Percentiles rank a stretch among this genome's conserved stretches.
Conservation (phyloP, 2,888 invertebrate species). For the Cephus spinipes region DNA sequence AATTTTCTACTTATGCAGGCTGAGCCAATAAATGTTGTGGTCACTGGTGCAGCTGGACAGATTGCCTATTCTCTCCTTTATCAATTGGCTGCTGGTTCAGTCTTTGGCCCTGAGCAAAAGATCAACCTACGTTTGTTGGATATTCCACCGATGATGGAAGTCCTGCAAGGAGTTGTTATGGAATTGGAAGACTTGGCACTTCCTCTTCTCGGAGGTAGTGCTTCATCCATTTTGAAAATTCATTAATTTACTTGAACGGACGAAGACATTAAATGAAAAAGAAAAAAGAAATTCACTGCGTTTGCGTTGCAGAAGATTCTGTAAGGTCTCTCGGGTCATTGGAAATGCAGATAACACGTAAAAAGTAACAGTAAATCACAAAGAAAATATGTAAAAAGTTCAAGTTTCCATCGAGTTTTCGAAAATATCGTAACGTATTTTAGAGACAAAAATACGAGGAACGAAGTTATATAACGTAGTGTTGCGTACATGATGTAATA, state of each 20-base stretch:
- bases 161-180: constrained; percentile 98
- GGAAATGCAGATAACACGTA: neutral
- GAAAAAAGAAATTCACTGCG: neutral
- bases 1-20: constrained; percentile 66
- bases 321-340: neutral
- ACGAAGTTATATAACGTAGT: neutral
- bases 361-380: no score
- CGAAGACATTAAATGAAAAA: neutral
- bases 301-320: neutral
- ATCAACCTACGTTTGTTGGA: constrained; percentile 92
- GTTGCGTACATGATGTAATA: neutral
- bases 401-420: neutral
- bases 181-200: constrained; percentile 96
- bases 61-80: constrained; percentile 97
- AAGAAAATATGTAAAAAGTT: neutral
- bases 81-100: constrained; percentile 94
- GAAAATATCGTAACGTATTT: neutral
- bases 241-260: neutral
- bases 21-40: constrained; percentile 90
- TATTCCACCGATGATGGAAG: constrained; percentile 94
- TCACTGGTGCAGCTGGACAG: constrained; percentile 99
- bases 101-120: constrained; percentile 91
- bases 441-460: neutral
- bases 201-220: constrained; percentile 80
- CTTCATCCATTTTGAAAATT: neutral